Conservation (phyloP, 2,888 invertebrate species). For the Dendrolimus houi region DNA sequence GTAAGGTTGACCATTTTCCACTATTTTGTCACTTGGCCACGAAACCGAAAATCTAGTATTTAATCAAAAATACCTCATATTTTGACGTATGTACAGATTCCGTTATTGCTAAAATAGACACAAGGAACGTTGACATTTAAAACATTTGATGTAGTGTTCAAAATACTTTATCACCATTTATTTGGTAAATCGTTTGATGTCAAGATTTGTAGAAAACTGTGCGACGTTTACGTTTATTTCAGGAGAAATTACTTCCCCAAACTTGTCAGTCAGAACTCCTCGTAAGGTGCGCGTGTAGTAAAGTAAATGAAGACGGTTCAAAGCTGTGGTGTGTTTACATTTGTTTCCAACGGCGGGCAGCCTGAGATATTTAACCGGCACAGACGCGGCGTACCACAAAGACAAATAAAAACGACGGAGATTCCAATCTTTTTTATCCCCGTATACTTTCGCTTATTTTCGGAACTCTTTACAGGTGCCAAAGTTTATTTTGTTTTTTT, state of each 20-base stretch:
- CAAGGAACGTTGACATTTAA: no score
- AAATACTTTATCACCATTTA: no score
- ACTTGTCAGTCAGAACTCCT: neutral
- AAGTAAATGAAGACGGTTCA: constrained; percentile 48
- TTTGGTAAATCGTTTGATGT: no score
- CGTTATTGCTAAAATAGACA: no score
- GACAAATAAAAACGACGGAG: constrained; percentile 60
- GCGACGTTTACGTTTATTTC: neutral
- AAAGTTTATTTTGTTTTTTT: no score
- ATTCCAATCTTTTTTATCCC: constrained; percentile 54
- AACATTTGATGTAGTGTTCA: no score
- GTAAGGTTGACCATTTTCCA: no score
- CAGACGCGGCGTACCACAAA: constrained; percentile 53
- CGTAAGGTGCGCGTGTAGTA: constrained; percentile 2
- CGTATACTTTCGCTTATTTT: neutral
- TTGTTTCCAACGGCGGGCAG: constrained; percentile 48
- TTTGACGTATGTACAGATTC: no score
- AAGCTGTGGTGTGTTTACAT: constrained; percentile 61
- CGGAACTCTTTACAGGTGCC: no score
- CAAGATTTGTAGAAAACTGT: neutral
- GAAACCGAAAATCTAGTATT: no score
- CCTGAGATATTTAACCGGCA: constrained; percentile 64
- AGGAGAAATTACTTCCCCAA: neutral
- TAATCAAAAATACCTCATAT: no score
- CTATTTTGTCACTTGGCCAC: no score